These are phyloP conservation scores for Seira sanloemensis DNA, from an alignment of 2,888 invertebrate species.

Conservation along the genomic window DNA sequence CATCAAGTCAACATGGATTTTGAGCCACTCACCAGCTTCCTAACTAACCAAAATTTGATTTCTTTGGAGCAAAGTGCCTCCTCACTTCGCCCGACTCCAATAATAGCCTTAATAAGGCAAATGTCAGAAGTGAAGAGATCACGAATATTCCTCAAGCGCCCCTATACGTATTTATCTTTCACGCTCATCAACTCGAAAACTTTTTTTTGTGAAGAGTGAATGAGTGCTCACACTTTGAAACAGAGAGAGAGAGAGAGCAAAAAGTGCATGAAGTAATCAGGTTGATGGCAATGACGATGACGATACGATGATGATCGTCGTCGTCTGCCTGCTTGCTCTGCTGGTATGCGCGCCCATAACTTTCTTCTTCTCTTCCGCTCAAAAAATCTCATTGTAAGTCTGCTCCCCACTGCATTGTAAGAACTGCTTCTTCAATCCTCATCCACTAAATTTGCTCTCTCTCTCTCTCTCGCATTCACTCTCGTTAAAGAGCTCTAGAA, in stretches of 20 bases:
- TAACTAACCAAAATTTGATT: no score
- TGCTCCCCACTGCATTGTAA: background rate
- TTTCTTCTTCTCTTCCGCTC: background rate
- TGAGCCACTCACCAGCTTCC: no score
- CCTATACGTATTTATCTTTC: no score
- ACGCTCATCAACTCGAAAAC: no score
- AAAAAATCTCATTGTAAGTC: background rate
- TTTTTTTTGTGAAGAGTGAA: no score
- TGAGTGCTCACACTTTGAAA: constrained; percentile 1
- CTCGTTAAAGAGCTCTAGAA: background rate
- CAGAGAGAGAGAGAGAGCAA: no score
- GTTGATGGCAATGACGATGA: background rate
- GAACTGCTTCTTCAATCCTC: background rate
- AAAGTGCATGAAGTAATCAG: background rate
- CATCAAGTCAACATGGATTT: no score
- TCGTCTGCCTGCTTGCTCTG: constrained; percentile 7
- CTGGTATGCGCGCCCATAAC: constrained; percentile 11
- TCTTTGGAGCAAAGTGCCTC: no score
- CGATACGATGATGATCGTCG: background rate
- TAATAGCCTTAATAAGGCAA: no score
- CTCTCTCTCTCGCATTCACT: background rate
- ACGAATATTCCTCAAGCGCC: no score
- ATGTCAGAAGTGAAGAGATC: no score
- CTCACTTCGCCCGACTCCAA: no score
- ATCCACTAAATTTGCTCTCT: background rate